Evolutionary conservation across 2,113 vertebrate species (phyloP).

Genomic region (Saccopteryx bilineata): DNA sequence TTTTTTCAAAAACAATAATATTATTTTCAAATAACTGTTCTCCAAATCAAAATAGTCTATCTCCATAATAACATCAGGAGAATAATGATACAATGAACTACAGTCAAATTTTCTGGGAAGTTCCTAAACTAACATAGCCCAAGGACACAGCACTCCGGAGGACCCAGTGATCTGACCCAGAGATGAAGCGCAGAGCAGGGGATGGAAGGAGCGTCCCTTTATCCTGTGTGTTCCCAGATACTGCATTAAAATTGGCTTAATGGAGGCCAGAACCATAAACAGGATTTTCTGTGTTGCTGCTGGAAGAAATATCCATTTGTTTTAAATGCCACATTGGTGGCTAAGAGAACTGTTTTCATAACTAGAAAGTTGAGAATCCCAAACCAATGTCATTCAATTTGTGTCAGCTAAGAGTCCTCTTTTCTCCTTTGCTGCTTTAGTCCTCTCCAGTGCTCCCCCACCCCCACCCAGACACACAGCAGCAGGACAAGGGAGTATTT

Average conservation of each 20-base stretch:
- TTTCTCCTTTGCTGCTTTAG: not conserved
- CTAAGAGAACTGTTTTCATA: not conserved
- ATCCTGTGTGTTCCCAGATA: not conserved
- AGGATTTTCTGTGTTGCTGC: conserved; percentile 5
- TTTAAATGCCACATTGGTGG: not conserved
- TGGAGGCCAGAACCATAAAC: not conserved
- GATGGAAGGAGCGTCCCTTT: not conserved
- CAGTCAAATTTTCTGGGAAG: not conserved
- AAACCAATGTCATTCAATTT: conserved; percentile 40
- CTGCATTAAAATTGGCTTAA: not conserved
- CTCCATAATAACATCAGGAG: not conserved
- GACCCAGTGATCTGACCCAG: not conserved
- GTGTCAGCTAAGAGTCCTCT: not conserved
- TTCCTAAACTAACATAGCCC: not conserved
- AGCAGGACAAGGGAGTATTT: not conserved
- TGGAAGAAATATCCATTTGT: conserved; percentile 37
- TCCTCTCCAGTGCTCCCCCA: not conserved
- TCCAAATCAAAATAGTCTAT: conserved; percentile 35
- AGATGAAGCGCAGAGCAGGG: not conserved
- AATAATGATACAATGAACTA: not conserved
- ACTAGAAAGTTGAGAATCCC: not conserved
- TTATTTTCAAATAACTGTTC: conserved; percentile 40
- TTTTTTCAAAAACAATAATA: conserved; percentile 10
- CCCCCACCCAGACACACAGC: not conserved
- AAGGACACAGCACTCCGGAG: not conserved